A percentile compares a stretch with the other conserved stretches of the same genome.
These are phyloP conservation scores for Brienomyrus longianalis DNA, from an alignment of 2,113 vertebrate genomes.

Conservation along the genomic window DNA sequence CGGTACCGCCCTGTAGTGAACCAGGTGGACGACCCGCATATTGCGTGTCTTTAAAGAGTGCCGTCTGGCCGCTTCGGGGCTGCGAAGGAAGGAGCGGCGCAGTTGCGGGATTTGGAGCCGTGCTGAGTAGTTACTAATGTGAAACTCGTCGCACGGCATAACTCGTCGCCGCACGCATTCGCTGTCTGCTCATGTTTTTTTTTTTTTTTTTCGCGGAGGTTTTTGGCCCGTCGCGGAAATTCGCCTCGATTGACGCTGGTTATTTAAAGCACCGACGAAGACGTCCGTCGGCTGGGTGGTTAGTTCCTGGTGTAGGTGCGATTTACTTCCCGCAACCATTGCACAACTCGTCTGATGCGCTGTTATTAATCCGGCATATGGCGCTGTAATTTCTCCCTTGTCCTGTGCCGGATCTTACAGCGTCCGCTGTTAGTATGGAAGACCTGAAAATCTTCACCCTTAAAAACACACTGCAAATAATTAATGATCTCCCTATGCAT, in stretches of 20 bases:
- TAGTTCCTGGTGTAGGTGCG: neutral
- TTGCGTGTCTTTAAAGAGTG: neutral
- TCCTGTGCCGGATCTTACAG: neutral
- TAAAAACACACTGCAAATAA: neutral
- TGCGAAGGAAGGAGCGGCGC: neutral
- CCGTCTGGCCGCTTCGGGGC: neutral
- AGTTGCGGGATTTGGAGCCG: neutral
- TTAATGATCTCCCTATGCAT: neutral
- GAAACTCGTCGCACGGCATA: neutral
- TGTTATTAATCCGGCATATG: neutral
- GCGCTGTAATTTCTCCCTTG: neutral
- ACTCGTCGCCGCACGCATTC: neutral
- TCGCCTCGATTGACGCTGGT: neutral
- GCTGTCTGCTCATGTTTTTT: neutral
- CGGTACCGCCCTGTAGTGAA: neutral
- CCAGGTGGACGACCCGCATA: neutral
- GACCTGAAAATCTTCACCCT: neutral
- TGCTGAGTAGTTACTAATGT: neutral
- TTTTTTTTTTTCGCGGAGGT: neutral
- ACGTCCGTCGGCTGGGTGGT: neutral
- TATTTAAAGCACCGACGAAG: neutral
- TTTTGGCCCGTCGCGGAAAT: neutral
- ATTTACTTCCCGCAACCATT: neutral
- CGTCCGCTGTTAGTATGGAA: neutral
- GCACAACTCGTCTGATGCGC: neutral